Base-by-base conservation (phyloP, 2,888 invertebrate genomes). In the Cantharis rufa region DNA sequence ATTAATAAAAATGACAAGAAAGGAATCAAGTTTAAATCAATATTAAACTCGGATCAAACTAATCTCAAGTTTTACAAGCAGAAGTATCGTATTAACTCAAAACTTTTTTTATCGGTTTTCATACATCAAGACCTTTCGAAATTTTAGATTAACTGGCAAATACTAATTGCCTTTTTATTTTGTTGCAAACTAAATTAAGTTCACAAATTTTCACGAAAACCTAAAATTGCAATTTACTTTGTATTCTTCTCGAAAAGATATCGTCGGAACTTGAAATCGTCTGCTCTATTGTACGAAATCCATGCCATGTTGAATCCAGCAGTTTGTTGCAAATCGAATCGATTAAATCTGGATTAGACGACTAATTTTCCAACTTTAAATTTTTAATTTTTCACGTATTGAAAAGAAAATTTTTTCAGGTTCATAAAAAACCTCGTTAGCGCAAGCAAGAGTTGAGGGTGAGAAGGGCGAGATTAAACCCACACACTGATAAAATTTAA, bases 11-110 rank as follows among this genome's bases (percentile, higher is more conserved):
- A 69, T n/a, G 27, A 28, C 61, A 68, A 18, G 48, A 66, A 48
- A 72, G 28, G 72, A 61, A 72, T 72, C 68, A 27, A 73, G 62
- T 73, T 18, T 73, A 73, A 62, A 73, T 73, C 73, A 62, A 73
- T 73, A 69, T 69, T 63, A 62, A 69, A 62, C 69, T 24, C 62
- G 15, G 68, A 64, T 68, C 48, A 72, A 68, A 72, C 32, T 24
- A 72, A 72, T 64, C 64, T 48, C 15, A 68, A 66, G n/a, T 68
- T 66, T 48, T 68, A 28, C 27, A 48, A 48, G 32, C n/a, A 48
- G 32, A 13, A 5, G n/a, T 48, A 48, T 48, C 48, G 5, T n/a
- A 48, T 48, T 48, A 48, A 7, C n/a, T 48, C n/a, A n/a, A n/a
- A 48, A 48, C 48, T 48, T 48, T 48, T 32, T 32, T 32, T 13